Conservation (phyloP, 1,140 invertebrate genomes). For the Pogonognathellus flavescens region DNA sequence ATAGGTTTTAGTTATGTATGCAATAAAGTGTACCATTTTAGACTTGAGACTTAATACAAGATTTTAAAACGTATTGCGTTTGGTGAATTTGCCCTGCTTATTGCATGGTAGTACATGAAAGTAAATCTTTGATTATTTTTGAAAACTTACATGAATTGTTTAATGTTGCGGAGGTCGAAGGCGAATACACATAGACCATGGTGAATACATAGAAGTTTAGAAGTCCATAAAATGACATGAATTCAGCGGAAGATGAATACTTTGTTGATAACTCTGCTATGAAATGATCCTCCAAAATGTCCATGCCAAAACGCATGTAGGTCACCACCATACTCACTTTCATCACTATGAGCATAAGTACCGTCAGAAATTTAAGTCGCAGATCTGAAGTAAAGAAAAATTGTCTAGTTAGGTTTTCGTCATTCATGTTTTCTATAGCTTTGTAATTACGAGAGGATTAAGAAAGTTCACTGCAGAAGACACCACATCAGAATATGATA, state of each 20-base stretch:
- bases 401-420: neutral
- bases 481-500: too few relatives aligned
- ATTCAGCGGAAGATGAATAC: conserved; percentile 91
- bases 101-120: too few relatives aligned
- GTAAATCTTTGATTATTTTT: too few relatives aligned
- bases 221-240: conserved; percentile 95
- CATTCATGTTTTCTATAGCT: conserved; percentile 16
- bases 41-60: too few relatives aligned
- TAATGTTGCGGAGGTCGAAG: conserved; percentile 83
- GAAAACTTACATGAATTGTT: conserved; percentile 75
- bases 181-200: conserved; percentile 95
- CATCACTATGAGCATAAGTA: conserved; percentile 86
- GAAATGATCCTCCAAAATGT: conserved; percentile 93
- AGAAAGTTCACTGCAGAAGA: conserved; percentile 14
- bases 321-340: conserved; percentile 84
- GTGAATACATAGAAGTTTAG: conserved; percentile 94
- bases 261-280: conserved; percentile 87
- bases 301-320: conserved; percentile 86
- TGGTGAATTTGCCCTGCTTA: too few relatives aligned
- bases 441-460: conserved; percentile 12
- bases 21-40: too few relatives aligned
- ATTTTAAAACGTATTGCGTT: too few relatives aligned
- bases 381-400: conserved; percentile 77
- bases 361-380: conserved; percentile 89
- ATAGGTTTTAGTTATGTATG: too few relatives aligned